These are phyloP conservation scores for Crotophaga sulcirostris DNA, from an alignment of 2,113 vertebrate species.

Conservation along the genomic window DNA sequence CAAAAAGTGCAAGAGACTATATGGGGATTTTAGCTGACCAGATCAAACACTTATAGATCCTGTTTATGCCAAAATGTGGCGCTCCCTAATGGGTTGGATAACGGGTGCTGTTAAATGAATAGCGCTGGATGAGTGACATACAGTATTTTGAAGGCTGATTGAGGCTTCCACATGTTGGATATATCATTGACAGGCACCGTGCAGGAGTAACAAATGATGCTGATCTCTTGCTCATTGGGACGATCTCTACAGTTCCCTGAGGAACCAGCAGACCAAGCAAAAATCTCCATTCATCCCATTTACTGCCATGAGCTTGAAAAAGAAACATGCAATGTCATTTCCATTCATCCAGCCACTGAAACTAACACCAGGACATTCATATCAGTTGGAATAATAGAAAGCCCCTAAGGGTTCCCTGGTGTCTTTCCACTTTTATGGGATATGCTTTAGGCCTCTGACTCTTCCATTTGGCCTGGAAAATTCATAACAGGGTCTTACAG, in stretches of 20 bases:
- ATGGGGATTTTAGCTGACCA: not conserved
- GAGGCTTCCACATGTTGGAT: not conserved
- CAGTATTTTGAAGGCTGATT: not conserved
- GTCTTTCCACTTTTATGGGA: not conserved
- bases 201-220: not conserved
- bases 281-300: not conserved
- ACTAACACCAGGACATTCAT: not conserved
- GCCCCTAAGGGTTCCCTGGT: not conserved
- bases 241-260: not conserved
- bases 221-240: not conserved
- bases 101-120: not conserved
- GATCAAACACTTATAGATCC: not conserved
- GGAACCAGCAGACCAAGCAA: not conserved
- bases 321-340: not conserved
- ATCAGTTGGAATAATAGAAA: not conserved
- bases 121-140: not conserved
- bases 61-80: not conserved
- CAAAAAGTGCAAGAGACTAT: not conserved
- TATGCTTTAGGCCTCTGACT: not conserved
- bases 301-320: not conserved
- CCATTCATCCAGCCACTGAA: not conserved
- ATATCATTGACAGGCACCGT: not conserved
- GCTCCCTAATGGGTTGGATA: not conserved
- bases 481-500: not conserved
- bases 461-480: not conserved